A percentile compares a stretch with the other conserved stretches of the same genome.
phyloP scores from a whole-genome alignment of 2,113 vertebrate species.

The Sporophila hypoxantha region DNA sequence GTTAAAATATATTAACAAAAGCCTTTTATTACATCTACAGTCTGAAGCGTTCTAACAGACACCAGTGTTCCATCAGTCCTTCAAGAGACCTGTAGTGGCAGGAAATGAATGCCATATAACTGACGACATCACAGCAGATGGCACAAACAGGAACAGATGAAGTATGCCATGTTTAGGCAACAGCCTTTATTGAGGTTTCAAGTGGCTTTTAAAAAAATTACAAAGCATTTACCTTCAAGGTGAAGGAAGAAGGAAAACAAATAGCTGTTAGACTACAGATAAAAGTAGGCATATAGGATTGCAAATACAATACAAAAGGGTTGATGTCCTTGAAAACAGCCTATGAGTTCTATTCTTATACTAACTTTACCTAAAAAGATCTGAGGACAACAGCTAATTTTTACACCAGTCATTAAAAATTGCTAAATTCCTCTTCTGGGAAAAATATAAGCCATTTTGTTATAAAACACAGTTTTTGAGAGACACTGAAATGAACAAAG shows the following conservation, averaged over 20 bases:
- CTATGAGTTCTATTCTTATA: conserved; percentile 55
- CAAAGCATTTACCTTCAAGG: conserved; percentile 71
- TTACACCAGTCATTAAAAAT: conserved; percentile 75
- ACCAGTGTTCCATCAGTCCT: conserved; percentile 70
- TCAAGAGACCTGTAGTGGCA: conserved; percentile 73
- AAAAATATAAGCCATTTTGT: conserved; percentile 77
- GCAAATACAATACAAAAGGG: conserved; percentile 65
- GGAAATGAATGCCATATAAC: conserved; percentile 71
- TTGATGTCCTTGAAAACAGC: conserved; percentile 65
- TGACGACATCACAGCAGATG: conserved; percentile 73
- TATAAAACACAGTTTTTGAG: conserved; percentile 73
- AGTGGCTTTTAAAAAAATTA: conserved; percentile 70
- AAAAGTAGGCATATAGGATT: conserved; percentile 55
- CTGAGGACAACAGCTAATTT: conserved; percentile 67
- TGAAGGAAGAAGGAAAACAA: conserved; percentile 61
- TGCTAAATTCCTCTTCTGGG: conserved; percentile 68
- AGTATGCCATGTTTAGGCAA: conserved; percentile 74
- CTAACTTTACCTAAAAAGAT: conserved; percentile 68
- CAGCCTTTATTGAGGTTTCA: conserved; percentile 78
- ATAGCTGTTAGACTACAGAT: conserved; percentile 62
- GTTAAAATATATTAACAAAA: conserved; percentile 84
- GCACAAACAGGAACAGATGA: conserved; percentile 73
- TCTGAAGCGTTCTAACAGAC: conserved; percentile 74
- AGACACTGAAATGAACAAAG: conserved; percentile 67
- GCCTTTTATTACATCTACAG: conserved; percentile 75